A percentile compares a stretch with the other conserved stretches of the same genome.
These are phyloP conservation scores for Orgyia antiqua DNA, from an alignment of 2,888 invertebrate genomes.

Conservation along the genomic window DNA sequence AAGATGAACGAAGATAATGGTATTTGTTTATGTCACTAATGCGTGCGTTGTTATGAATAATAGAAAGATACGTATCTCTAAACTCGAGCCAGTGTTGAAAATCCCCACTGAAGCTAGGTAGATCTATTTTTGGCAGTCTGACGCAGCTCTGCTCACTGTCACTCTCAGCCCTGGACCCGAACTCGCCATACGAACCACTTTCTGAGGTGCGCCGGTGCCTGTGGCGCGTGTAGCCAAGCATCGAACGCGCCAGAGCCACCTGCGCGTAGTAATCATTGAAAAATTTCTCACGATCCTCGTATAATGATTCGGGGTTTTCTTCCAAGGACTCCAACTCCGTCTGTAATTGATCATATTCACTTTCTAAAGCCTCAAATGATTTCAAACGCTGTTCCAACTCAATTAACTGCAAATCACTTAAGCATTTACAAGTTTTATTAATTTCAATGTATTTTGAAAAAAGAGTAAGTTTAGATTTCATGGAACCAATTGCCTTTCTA, in stretches of 20 bases:
- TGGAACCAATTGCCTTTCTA: not conserved
- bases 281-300: not conserved
- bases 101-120: constrained; percentile 3
- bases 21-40: constrained; percentile 3
- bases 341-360: constrained; percentile 1
- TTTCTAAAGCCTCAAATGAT: not conserved
- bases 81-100: constrained; percentile 5
- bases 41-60: constrained; percentile 1
- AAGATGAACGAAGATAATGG: constrained; percentile 6
- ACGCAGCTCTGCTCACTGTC: not conserved
- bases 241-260: not conserved
- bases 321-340: constrained; percentile 1
- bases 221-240: not conserved
- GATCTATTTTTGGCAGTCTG: constrained; percentile 9
- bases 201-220: not conserved
- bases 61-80: constrained; percentile 3
- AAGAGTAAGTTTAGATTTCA: constrained; percentile 1
- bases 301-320: not conserved
- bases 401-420: not conserved
- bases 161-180: not conserved
- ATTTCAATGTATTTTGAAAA: not conserved
- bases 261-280: not conserved
- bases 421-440: not conserved
- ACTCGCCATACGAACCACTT: not conserved
- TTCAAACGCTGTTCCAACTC: not conserved